Evolutionary conservation across 2,888 invertebrate species (phyloP), one percentile per base, ranked within the genome.

Genomic region (Aplocera efformata): DNA sequence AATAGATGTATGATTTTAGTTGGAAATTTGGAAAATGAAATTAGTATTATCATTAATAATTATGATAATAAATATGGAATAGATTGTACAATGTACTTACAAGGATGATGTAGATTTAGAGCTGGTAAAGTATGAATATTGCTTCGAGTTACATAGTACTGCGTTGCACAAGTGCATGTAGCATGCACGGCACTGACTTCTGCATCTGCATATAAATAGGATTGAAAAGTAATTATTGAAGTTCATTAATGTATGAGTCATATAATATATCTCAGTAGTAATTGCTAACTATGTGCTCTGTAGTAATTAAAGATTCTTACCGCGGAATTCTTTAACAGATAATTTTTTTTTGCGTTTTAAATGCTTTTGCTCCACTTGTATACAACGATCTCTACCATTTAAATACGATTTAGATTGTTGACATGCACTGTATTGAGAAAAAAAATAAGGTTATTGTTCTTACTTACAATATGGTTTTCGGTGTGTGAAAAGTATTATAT

Each of bases 81-180:
- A n/a, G n/a, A n/a, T n/a, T n/a, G n/a, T 17, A 17, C 13, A 17
- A 17, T 17, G 13, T 17, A 9, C 29, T 17, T 17, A 29, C 22
- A 25, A 3, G 7, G 6, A n/a, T 1, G 2, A 23, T 21, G 32
- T 6, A 10, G 31, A 1, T 13, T 32, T 32, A 1, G 24, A 10
- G 1, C 33, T 10, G 4, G 3, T 6, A 23, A 32, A 6, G 42
- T 53, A 1, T 49, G 48, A 8, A 45, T 41, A 11, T 58, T 48
- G 24, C 50, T 52, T 9, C 26, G 35, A 8, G 9, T 13, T 4
- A 11, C 10, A 8, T 37, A 35, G 33, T 50, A 55, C 27, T 67
- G 66, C 0, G 62, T 59, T 3, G 63, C 63, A 32, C 66, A 63
- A 0, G 62, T 60, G 17, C 65, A 64, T 0, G 54, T 57, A 9